These are phyloP conservation scores for Rhynchotus rufescens DNA, from an alignment of 2,797 vertebrate genomes.

Conservation along the genomic window DNA sequence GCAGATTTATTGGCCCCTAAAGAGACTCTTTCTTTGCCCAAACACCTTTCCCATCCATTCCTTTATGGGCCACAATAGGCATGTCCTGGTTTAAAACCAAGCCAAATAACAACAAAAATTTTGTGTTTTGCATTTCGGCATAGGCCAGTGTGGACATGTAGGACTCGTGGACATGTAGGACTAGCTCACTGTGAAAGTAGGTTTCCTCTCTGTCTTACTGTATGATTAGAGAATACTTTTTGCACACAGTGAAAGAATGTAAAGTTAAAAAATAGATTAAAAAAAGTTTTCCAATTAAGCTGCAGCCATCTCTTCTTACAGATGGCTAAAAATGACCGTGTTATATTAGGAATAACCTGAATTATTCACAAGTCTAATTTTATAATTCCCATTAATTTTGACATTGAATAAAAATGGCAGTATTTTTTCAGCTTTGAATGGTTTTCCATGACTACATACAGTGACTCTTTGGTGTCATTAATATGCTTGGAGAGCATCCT, in stretches of 20 bases:
- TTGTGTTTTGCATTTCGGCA: background rate
- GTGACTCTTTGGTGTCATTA: background rate
- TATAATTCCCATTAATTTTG: constrained; percentile 48
- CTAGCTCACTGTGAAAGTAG: background rate
- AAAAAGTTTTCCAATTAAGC: background rate
- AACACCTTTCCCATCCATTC: background rate
- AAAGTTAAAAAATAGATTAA: background rate
- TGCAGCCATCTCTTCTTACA: background rate
- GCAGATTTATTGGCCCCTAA: background rate
- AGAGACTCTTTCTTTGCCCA: background rate
- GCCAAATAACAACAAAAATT: background rate
- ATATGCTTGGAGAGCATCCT: background rate
- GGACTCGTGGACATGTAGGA: no score
- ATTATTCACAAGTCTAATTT: constrained; percentile 60
- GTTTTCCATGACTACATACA: background rate
- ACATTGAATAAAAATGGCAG: constrained; percentile 20
- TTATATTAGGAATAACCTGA: constrained; percentile 27
- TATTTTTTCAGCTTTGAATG: background rate
- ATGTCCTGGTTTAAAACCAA: background rate
- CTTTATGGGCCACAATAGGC: background rate
- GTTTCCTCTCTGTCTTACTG: background rate
- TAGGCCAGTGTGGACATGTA: background rate
- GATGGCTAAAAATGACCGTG: background rate
- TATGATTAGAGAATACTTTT: background rate
- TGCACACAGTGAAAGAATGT: background rate